phyloP scores from a whole-genome alignment of 2,113 vertebrate species.

The Microtus montanus region DNA sequence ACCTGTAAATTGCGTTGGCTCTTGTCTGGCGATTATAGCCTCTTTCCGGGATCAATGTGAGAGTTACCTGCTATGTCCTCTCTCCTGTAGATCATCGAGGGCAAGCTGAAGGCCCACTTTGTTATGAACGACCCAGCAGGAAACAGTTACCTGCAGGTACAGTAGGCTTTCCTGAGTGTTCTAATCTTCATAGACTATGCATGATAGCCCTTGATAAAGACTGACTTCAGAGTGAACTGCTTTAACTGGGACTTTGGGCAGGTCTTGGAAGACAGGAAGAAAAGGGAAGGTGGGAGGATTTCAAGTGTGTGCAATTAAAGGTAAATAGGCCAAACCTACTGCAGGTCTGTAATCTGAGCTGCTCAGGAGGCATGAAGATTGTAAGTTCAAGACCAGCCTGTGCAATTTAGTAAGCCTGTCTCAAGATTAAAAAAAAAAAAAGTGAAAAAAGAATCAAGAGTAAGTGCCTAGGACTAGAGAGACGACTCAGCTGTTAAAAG shows the following conservation, averaged over 20 bases:
- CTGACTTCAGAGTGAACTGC: background rate
- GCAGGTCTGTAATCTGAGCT: background rate
- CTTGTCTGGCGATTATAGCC: background rate
- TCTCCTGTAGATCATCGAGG: conserved; percentile 85
- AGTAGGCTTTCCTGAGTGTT: conserved; percentile 59
- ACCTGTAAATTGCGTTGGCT: conserved; percentile 1
- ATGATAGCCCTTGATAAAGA: conserved; percentile 34
- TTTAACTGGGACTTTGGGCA: background rate
- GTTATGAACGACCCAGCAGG: conserved; percentile 94
- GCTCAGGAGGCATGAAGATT: background rate
- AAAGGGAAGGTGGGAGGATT: background rate
- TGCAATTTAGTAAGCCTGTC: background rate
- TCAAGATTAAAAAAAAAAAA: background rate
- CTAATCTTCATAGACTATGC: background rate
- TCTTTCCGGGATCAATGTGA: background rate
- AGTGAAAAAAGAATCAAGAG: background rate
- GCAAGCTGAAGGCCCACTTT: conserved; percentile 85
- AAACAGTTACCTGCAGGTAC: conserved; percentile 96
- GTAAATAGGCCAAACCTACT: background rate
- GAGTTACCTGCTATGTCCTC: background rate
- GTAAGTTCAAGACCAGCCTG: background rate
- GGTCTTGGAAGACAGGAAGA: background rate
- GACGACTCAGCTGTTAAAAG: background rate
- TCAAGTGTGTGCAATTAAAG: background rate
- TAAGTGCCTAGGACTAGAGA: background rate